phyloP scores from a whole-genome alignment of 2,113 vertebrate genomes.

The Indicator maculatus region DNA sequence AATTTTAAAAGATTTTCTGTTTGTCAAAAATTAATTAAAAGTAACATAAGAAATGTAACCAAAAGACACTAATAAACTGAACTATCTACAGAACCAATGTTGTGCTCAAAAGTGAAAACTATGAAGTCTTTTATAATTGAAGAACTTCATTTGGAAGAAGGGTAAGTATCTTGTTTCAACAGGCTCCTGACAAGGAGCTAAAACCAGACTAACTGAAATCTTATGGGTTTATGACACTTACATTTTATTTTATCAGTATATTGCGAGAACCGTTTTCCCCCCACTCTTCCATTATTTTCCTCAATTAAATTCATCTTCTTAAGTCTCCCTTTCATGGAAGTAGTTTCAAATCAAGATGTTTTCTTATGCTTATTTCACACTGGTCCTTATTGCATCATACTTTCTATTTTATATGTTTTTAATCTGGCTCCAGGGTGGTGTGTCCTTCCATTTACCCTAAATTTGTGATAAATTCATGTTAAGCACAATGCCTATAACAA shows the following conservation, averaged over 20 bases:
- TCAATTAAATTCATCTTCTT: background rate
- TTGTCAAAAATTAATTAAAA: slow-evolving; percentile 20
- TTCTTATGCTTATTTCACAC: background rate
- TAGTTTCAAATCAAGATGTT: background rate
- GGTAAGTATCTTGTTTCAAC: background rate
- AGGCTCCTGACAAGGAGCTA: background rate
- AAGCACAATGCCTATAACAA: background rate
- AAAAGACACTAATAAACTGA: background rate
- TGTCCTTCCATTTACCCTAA: background rate
- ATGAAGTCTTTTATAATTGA: background rate
- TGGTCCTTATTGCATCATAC: background rate
- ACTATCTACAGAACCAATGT: background rate
- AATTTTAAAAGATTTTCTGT: slow-evolving; percentile 2
- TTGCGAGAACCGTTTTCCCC: background rate
- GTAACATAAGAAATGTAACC: background rate
- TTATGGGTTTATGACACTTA: background rate
- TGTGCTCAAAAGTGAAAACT: background rate
- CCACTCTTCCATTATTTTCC: background rate
- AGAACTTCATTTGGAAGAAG: background rate
- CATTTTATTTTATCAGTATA: background rate
- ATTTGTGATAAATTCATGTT: background rate
- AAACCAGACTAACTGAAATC: background rate
- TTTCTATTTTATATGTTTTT: background rate
- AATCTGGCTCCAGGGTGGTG: background rate
- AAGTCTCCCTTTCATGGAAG: background rate